Conservation (phyloP, 2,797 vertebrate species). For the Sorex maritimensis region DNA sequence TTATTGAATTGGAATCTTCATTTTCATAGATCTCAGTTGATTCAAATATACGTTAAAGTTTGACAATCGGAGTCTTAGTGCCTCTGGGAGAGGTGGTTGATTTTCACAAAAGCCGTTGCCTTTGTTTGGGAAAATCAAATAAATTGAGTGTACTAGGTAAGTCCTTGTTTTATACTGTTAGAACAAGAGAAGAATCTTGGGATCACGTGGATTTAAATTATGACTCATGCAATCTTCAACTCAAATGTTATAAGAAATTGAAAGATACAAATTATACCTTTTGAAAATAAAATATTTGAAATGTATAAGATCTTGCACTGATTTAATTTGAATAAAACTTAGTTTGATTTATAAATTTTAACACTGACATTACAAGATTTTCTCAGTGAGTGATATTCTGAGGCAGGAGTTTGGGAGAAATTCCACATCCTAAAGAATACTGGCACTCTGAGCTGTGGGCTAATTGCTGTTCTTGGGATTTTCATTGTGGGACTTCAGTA, state of each 20-base stretch:
- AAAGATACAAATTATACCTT: background rate
- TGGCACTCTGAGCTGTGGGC: background rate
- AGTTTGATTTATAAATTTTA: background rate
- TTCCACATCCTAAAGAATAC: background rate
- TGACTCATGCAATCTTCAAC: background rate
- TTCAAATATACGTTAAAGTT: background rate
- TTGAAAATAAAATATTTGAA: background rate
- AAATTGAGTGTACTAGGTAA: background rate
- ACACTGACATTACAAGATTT: background rate
- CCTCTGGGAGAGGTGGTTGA: background rate
- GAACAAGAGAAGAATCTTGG: background rate
- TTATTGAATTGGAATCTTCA: background rate
- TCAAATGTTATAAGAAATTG: background rate
- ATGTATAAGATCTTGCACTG: background rate
- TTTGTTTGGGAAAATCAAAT: background rate
- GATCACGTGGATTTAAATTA: background rate
- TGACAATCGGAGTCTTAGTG: background rate
- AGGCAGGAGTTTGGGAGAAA: background rate
- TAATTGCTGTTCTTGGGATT: background rate
- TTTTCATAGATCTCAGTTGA: background rate
- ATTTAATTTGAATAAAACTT: background rate
- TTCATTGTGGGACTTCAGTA: background rate
- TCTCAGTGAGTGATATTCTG: background rate
- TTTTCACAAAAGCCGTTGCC: background rate
- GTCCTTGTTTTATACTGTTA: background rate